Percentiles rank a stretch among this genome's conserved stretches.
phyloP scores from a whole-genome alignment of 2,797 vertebrate species.

The Rhynchonycteris naso region DNA sequence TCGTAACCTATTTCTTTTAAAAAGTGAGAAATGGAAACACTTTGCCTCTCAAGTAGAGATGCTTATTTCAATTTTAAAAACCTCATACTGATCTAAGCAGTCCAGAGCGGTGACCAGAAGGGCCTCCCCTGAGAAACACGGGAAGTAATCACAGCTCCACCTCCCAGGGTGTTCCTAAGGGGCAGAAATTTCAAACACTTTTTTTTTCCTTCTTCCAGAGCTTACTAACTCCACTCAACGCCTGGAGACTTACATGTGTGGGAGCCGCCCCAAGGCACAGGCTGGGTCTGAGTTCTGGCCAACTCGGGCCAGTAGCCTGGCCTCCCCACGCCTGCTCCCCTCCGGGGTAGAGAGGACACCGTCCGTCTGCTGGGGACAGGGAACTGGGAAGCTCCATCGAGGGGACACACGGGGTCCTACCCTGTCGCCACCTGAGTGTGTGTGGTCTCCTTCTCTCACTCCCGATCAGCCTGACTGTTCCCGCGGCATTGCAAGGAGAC shows the following conservation, averaged over 20 bases:
- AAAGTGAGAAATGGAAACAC: neutral
- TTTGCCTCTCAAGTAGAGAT: neutral
- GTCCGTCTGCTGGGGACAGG: neutral
- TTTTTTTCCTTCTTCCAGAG: neutral
- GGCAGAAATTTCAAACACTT: neutral
- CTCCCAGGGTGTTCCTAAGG: neutral
- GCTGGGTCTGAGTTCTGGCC: neutral
- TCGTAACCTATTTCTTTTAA: neutral
- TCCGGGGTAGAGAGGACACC: fast-evolving
- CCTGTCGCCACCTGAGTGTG: fast-evolving
- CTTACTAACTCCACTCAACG: fast-evolving
- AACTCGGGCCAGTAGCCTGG: too few species aligned
- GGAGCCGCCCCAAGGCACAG: neutral
- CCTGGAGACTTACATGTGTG: too few species aligned
- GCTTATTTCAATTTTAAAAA: neutral
- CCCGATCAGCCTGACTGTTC: neutral
- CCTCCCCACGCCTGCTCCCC: neutral
- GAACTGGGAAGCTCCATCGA: neutral
- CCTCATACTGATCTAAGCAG: too few species aligned
- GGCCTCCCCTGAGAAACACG: neutral
- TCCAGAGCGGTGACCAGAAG: fast-evolving
- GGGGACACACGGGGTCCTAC: fast-evolving
- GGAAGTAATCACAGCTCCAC: neutral
- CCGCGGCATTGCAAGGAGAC: neutral
- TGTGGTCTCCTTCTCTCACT: neutral